Base-by-base conservation (phyloP, 2,888 invertebrate genomes). In the Cosmopolites sordidus region DNA sequence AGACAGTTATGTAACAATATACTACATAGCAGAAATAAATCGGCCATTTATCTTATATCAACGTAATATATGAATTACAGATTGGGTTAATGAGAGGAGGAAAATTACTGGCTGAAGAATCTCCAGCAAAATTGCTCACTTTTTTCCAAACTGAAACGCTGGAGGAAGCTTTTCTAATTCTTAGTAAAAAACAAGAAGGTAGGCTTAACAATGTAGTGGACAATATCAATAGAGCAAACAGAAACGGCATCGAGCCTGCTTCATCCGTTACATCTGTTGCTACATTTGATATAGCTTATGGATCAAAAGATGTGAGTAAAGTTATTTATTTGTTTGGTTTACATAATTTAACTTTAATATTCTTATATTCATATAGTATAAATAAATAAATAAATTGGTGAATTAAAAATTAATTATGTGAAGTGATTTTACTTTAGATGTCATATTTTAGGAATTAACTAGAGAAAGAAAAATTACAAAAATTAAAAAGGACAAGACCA, bases 41-140 rank as follows among this genome's bases (percentile, higher is more conserved):
- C n/a, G n/a, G n/a, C n/a, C n/a, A n/a, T n/a, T n/a, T n/a, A n/a
- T n/a, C n/a, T n/a, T n/a, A n/a, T n/a, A n/a, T n/a, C n/a, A n/a
- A n/a, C n/a, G n/a, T n/a, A n/a, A n/a, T n/a, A n/a, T n/a, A n/a
- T n/a, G n/a, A n/a, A n/a, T n/a, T 22, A 22, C 69, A 93, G 93
- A 92, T 95, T 69, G 95, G 95, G 37, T 76, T 96, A 44, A 87
- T 96, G 80, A 80, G 95, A 58, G 86, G 85, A 64, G 96, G 95
- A 0, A 82, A 84, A 53, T 76, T 96, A 16, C 70, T 96, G 51
- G 92, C 92, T 0, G 94, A 96, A 74, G 86, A 89, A 59, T 81
- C 89, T 0, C 95, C 95, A 0, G 75, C 75, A 8, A 79, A 82
- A 56, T 79, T 95, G 11, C 78, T 94, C 62, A 72, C 78, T 2